Evolutionary conservation across 2,113 vertebrate genomes (phyloP), one percentile per base, ranked within the genome.

Genomic region (Scartelaos histophorus): DNA sequence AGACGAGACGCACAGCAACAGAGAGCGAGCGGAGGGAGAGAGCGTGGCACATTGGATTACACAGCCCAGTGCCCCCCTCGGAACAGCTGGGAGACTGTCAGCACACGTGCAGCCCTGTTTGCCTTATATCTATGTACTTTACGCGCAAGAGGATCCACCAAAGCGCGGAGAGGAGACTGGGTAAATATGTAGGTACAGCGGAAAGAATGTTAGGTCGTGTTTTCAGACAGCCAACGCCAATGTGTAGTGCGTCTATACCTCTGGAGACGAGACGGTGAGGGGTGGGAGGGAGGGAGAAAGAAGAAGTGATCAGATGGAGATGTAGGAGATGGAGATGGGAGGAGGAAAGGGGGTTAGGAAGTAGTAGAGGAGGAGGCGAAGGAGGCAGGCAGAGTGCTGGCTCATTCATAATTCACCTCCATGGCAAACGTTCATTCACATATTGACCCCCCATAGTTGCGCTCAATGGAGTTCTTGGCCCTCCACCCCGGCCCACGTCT

Each of bases 1-100:
- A 87, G 90, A 92, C 90, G 88, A 90, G 90, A 91, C 85, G 90
- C 91, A 91, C 91, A 92, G 91, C 91, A 92, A 91, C 91, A 92
- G 91, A 89, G 88, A 83, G 83, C 56, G 56, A 5, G 85, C 85
- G 83, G 12, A 10, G 58, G 89, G 84, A 87, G 10, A 91, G 85
- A 84, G 88, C 58, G 84, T 84, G 85, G 86, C 89, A 85, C 90
- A 91, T 83, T 88, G 85, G 85, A 86, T 89, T 87, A 90, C 83
- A 87, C 88, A 88, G 46, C 69, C 78, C 46, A 75, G 81, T 58
- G 80, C 89, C 85, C 75, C 85, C 80, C 85, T 78, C 74, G 79
- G 81, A 88, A 90, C 87, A 92, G 91, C 91, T 91, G 89, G 86
- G 71, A 88, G 86, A 66, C 74, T 76, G 86, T 25, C 1, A 84